Evolutionary conservation across 2,113 vertebrate genomes (phyloP).

Genomic region (Pachypanchax playfairii): DNA sequence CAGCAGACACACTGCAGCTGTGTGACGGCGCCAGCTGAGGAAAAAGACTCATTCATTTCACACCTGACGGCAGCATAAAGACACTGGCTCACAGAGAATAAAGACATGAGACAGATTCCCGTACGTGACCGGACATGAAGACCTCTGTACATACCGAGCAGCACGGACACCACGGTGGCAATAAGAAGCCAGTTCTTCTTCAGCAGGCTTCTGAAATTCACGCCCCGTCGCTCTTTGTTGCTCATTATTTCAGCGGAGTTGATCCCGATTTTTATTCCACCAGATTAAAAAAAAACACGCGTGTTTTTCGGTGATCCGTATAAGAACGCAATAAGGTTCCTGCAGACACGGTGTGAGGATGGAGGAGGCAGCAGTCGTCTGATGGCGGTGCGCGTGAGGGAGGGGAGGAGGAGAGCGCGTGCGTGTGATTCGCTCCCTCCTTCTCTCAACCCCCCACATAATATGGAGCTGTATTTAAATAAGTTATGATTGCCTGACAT

Average conservation of each 20-base stretch:
- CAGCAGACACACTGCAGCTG: no score
- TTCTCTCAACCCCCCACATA: neutral
- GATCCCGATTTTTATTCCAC: constrained; percentile 5
- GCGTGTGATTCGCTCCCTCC: constrained; percentile 7
- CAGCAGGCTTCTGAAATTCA: constrained; percentile 79
- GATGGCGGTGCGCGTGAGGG: constrained; percentile 31
- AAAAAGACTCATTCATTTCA: no score
- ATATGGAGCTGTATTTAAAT: no score
- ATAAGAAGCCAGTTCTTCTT: constrained; percentile 91
- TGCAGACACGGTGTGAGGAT: constrained; percentile 18
- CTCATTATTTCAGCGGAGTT: constrained; percentile 78
- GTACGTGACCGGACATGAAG: neutral
- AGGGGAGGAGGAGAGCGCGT: constrained; percentile 12
- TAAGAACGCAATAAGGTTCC: constrained; percentile 41
- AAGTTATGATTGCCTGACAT: no score
- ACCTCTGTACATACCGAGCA: constrained; percentile 84
- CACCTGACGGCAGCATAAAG: no score
- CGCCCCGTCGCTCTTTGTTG: constrained; percentile 74
- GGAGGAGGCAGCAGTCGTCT: constrained; percentile 61
- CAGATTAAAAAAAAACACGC: neutral
- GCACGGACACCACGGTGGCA: constrained; percentile 85
- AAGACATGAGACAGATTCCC: no score
- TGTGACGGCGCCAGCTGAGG: no score
- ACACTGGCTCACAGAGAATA: no score
- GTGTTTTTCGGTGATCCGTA: neutral